Percentiles rank a stretch among this genome's conserved stretches.
These are phyloP conservation scores for Cyanoramphus novaezelandiae DNA, from an alignment of 2,113 vertebrate genomes.

Conservation along the genomic window DNA sequence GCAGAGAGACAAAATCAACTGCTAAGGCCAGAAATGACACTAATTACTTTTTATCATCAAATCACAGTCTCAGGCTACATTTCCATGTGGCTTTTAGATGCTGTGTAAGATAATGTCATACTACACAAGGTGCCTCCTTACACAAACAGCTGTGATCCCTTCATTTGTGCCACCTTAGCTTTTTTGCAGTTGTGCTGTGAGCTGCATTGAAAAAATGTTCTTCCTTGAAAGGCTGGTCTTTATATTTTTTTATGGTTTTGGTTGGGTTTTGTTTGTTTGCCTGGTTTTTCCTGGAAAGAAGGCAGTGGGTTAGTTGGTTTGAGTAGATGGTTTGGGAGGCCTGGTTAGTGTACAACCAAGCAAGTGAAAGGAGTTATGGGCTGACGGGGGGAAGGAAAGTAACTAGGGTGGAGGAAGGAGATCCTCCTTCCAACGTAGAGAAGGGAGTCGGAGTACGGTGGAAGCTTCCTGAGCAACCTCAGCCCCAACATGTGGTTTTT, in stretches of 20 bases:
- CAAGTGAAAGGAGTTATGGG: not conserved
- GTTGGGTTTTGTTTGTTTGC: not conserved
- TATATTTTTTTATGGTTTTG: not conserved
- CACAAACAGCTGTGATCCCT: not conserved
- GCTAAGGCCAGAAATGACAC: not conserved
- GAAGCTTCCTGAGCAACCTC: not conserved
- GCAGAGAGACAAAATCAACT: not conserved
- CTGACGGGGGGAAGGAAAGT: rapidly evolving
- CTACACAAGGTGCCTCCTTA: not conserved
- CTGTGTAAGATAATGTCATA: not conserved
- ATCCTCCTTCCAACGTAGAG: not conserved
- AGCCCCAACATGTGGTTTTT: not conserved
- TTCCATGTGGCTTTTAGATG: not conserved
- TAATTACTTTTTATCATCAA: not conserved
- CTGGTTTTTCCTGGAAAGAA: not conserved
- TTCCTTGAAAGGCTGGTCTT: not conserved
- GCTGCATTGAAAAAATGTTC: not conserved
- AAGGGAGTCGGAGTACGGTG: rapidly evolving
- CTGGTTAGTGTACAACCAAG: rapidly evolving
- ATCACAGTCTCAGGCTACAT: not conserved
- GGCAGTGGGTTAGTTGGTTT: not conserved
- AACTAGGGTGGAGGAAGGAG: not conserved
- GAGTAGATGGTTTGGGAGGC: not conserved
- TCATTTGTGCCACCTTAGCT: not conserved
- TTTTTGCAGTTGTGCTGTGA: not conserved